Evolutionary conservation across 2,888 invertebrate genomes (phyloP).

Genomic region (Teleiodes luculella): DNA sequence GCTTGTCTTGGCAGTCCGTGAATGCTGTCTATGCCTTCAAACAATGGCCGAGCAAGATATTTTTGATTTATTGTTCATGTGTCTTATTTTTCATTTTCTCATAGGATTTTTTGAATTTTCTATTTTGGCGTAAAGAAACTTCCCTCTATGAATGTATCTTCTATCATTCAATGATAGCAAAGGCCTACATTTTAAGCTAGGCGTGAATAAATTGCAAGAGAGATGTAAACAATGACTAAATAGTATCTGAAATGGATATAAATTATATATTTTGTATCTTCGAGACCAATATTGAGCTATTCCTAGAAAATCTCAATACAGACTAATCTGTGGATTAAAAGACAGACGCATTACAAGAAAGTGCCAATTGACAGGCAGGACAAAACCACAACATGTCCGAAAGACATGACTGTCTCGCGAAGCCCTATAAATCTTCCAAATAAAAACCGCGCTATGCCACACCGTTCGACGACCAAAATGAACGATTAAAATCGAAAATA

Average conservation of each 20-base stretch:
- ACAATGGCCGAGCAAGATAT: background rate
- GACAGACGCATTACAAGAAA: conserved; percentile 29
- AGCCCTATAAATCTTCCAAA: conserved; percentile 45
- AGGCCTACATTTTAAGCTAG: too few species aligned
- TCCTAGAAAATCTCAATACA: too few species aligned
- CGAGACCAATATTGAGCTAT: too few species aligned
- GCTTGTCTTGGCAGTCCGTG: background rate
- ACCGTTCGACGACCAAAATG: conserved; percentile 51
- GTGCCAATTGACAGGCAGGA: conserved; percentile 31
- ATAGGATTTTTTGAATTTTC: too few species aligned
- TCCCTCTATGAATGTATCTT: too few species aligned
- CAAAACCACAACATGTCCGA: conserved; percentile 34
- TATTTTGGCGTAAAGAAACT: too few species aligned
- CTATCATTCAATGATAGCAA: too few species aligned
- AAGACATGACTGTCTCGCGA: conserved; percentile 30
- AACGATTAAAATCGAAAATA: conserved; percentile 68
- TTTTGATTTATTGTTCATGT: background rate
- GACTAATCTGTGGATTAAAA: background rate
- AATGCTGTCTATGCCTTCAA: background rate
- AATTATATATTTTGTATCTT: too few species aligned
- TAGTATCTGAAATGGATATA: too few species aligned
- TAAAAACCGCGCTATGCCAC: conserved; percentile 50
- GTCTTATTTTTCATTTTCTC: background rate
- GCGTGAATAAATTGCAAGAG: too few species aligned
- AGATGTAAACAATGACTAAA: too few species aligned